phyloP scores from a whole-genome alignment of 2,888 invertebrate genomes.

The Eumerus sabulonum region DNA sequence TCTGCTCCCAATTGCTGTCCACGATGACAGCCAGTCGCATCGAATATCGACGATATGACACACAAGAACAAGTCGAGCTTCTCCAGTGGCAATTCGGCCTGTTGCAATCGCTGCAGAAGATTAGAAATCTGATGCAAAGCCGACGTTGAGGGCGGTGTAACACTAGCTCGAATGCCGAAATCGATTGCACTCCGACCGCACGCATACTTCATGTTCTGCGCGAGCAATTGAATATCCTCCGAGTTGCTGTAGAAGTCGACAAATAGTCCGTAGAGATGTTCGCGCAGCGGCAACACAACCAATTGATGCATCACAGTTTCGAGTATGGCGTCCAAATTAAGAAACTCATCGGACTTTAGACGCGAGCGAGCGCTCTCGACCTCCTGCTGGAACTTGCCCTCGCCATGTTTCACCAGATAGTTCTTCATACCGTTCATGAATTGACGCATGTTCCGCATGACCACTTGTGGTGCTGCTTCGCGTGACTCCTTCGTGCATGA shows the following conservation, averaged over 20 bases:
- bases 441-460: constrained; percentile 94
- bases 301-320: constrained; percentile 96
- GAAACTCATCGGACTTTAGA: constrained; percentile 93
- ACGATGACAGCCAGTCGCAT: constrained; percentile 80
- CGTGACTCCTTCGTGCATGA: constrained; percentile 94
- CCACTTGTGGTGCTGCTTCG: constrained; percentile 91
- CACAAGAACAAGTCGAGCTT: constrained; percentile 95
- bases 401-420: constrained; percentile 96
- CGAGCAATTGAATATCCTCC: constrained; percentile 86
- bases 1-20: constrained; percentile 85
- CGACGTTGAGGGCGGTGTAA: constrained; percentile 87
- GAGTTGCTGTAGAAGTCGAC: constrained; percentile 91
- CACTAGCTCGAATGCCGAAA: constrained; percentile 81
- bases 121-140: constrained; percentile 89
- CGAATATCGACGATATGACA: constrained; percentile 92
- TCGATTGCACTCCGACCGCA: constrained; percentile 75
- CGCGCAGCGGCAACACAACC: constrained; percentile 91
- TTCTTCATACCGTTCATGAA: constrained; percentile 99
- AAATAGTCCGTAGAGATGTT: constrained; percentile 90
- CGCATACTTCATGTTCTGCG: constrained; percentile 78
- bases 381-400: constrained; percentile 93
- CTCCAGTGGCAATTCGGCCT: constrained; percentile 94
- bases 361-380: constrained; percentile 84
- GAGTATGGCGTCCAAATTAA: constrained; percentile 96
- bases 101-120: constrained; percentile 90